These are phyloP conservation scores for Neoarius graeffei DNA, from an alignment of 2,113 vertebrate species.

Conservation along the genomic window DNA sequence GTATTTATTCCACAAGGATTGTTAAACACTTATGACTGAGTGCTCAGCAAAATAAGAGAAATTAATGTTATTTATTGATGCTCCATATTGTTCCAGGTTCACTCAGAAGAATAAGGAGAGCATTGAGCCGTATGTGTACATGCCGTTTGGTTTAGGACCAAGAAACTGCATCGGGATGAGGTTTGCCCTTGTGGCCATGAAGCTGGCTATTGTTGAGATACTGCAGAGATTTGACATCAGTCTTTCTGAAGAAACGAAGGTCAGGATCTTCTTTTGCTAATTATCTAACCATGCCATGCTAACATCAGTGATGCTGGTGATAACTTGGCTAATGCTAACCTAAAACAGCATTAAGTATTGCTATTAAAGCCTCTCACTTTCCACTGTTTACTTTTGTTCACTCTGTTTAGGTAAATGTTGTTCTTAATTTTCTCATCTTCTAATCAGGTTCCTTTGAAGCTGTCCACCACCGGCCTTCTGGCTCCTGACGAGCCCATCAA, in stretches of 20 bases:
- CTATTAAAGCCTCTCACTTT: background rate
- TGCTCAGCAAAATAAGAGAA: background rate
- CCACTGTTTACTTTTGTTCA: background rate
- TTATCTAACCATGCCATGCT: background rate
- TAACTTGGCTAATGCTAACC: background rate
- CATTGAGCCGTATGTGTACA: conserved; percentile 49
- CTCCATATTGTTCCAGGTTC: conserved; percentile 52
- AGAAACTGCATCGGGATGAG: conserved; percentile 63
- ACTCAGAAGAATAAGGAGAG: conserved; percentile 50
- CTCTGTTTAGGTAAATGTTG: background rate
- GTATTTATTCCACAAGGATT: too few relatives aligned
- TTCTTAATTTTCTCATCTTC: background rate
- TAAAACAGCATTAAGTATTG: background rate
- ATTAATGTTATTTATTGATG: background rate
- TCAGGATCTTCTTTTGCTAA: background rate
- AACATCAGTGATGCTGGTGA: background rate
- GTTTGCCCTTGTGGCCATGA: conserved; percentile 55
- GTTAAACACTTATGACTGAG: background rate
- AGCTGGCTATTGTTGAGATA: conserved; percentile 52
- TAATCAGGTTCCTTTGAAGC: conserved; percentile 38
- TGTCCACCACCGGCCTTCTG: background rate
- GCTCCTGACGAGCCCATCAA: conserved; percentile 40
- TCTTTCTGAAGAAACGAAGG: conserved; percentile 49
- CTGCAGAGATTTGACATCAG: conserved; percentile 45
- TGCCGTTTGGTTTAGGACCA: conserved; percentile 62